Conservation (phyloP, 2,113 vertebrate species). For the Sialia sialis region DNA sequence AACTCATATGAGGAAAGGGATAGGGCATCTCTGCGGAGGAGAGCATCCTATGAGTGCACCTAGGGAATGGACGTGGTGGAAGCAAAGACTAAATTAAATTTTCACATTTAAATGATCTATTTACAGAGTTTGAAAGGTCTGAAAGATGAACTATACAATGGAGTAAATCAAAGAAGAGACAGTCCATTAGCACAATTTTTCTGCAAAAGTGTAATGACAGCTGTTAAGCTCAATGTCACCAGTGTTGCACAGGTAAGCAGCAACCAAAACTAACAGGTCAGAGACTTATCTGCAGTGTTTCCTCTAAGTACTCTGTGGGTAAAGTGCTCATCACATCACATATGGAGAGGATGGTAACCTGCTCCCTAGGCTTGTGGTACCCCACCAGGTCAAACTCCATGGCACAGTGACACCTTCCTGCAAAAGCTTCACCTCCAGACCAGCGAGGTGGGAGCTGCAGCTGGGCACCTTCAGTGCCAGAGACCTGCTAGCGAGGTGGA, state of each 20-base stretch:
- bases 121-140: background rate
- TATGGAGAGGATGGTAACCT: accelerated
- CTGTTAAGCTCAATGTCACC: background rate
- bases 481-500: background rate
- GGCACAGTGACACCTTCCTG: background rate
- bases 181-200: background rate
- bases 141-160: background rate
- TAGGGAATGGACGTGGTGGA: background rate
- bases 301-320: background rate
- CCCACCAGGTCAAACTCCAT: background rate
- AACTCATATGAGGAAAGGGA: background rate
- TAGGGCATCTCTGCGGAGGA: background rate
- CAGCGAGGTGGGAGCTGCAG: background rate
- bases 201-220: background rate
- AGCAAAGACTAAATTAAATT: slow-evolving; percentile 9
- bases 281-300: background rate
- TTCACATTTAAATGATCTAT: slow-evolving; percentile 52
- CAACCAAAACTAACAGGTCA: background rate
- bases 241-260: slow-evolving; percentile 9
- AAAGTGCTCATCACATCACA: background rate
- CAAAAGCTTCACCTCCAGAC: background rate
- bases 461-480: background rate
- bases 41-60: background rate
- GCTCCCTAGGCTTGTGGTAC: background rate
- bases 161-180: background rate